Conservation (phyloP, 2,113 vertebrate species). For the Cyanistes caeruleus region DNA sequence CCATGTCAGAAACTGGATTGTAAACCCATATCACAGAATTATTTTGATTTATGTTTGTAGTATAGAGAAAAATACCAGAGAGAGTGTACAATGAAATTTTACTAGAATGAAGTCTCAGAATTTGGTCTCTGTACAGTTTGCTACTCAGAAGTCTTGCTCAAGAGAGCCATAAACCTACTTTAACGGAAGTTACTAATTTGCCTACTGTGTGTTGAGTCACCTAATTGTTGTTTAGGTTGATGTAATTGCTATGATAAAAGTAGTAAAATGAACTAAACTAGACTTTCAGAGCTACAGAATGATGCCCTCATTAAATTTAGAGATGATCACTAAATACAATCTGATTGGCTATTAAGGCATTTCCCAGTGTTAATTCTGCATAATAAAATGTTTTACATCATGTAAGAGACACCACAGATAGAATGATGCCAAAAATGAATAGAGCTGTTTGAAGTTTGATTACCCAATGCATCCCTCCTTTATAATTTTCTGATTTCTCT, state of each 20-base stretch:
- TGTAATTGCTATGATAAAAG: constrained; percentile 64
- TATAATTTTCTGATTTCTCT: constrained; percentile 27
- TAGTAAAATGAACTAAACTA: constrained; percentile 24
- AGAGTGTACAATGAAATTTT: constrained; percentile 17
- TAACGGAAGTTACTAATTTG: constrained; percentile 74
- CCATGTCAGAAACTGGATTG: constrained; percentile 23
- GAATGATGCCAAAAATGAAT: not conserved
- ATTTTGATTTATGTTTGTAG: constrained; percentile 69
- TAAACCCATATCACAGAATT: constrained; percentile 58
- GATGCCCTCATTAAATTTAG: constrained; percentile 47
- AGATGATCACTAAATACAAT: constrained; percentile 31
- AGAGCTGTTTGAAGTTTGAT: constrained; percentile 21
- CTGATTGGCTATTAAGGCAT: constrained; percentile 48
- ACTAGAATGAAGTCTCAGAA: constrained; percentile 37
- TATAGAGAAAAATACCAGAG: constrained; percentile 47
- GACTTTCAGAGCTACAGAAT: constrained; percentile 47
- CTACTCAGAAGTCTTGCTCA: constrained; percentile 51
- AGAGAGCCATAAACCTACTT: constrained; percentile 67
- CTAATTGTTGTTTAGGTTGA: constrained; percentile 77
- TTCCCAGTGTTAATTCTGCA: constrained; percentile 8
- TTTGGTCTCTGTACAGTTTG: constrained; percentile 49
- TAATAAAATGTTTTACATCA: constrained; percentile 16
- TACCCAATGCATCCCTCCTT: not conserved
- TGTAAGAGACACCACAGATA: not conserved
- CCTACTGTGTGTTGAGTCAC: constrained; percentile 64